Percentiles rank a stretch among this genome's conserved stretches.
phyloP scores from a whole-genome alignment of 2,888 invertebrate genomes.

The Vanessa cardui region DNA sequence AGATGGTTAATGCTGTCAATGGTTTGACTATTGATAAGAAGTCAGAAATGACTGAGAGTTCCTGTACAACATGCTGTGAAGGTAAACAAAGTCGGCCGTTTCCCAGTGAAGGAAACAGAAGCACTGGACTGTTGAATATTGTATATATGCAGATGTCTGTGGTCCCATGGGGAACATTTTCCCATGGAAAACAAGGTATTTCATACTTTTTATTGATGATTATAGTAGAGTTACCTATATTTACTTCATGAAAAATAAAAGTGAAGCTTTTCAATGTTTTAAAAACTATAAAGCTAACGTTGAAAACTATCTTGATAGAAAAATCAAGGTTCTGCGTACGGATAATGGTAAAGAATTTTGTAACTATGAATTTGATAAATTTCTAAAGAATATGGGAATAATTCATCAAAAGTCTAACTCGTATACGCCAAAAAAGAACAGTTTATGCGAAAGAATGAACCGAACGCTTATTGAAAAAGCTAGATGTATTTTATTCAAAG shows the following conservation, averaged over 20 bases:
- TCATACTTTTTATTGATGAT: neutral
- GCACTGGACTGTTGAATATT: conserved; percentile 21
- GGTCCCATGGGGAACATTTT: conserved; percentile 17
- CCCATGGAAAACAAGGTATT: neutral
- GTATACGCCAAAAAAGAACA: conserved; percentile 50
- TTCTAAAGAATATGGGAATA: conserved; percentile 36
- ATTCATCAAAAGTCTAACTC: conserved; percentile 42
- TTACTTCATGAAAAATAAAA: conserved; percentile 42
- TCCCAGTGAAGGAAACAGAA: conserved; percentile 13
- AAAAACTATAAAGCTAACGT: conserved; percentile 33
- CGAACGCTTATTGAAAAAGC: conserved; percentile 34
- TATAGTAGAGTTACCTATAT: conserved; percentile 17
- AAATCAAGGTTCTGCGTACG: conserved; percentile 26
- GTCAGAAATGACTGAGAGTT: conserved; percentile 23
- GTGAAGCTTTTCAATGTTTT: conserved; percentile 36
- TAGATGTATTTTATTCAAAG: conserved; percentile 31
- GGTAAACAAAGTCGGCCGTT: conserved; percentile 34
- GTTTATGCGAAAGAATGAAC: conserved; percentile 48
- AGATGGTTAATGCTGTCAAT: conserved; percentile 29
- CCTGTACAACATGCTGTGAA: conserved; percentile 29
- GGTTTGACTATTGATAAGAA: conserved; percentile 25
- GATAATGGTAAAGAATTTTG: conserved; percentile 39
- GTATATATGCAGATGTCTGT: conserved; percentile 32
- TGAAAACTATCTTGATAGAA: neutral
- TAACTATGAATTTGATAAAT: conserved; percentile 31